Evolutionary conservation across 2,888 invertebrate genomes (phyloP).

Genomic region (Cyclophora albipunctata): DNA sequence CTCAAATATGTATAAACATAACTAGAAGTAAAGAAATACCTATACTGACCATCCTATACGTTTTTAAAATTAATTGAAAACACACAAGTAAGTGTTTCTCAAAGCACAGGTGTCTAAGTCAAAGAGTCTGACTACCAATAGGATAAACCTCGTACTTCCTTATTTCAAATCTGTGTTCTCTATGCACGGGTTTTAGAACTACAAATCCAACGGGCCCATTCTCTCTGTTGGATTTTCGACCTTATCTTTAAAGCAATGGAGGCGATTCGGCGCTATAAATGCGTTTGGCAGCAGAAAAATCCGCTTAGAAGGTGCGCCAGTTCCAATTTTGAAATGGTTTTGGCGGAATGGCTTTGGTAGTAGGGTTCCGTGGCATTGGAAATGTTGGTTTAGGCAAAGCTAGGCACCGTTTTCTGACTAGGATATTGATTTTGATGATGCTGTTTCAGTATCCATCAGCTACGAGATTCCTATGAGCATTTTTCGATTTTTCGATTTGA

Average conservation of each 20-base stretch:
- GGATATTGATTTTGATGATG: too few relatives aligned
- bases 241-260: conserved; percentile 16
- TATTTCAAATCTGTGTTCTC: conserved; percentile 59
- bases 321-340: conserved; percentile 65
- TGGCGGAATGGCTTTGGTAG: conserved; percentile 41
- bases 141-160: conserved; percentile 47
- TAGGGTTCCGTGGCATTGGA: conserved; percentile 15
- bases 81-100: neutral
- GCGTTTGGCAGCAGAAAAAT: conserved; percentile 39
- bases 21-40: too few relatives aligned
- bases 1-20: too few relatives aligned
- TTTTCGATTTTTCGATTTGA: too few relatives aligned
- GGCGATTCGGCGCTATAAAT: conserved; percentile 7
- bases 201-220: conserved; percentile 6
- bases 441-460: too few relatives aligned
- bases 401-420: too few relatives aligned
- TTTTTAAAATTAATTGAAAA: too few relatives aligned
- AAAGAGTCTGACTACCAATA: conserved; percentile 36
- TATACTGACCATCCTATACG: too few relatives aligned
- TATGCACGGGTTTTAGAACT: conserved; percentile 41
- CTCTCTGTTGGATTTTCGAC: conserved; percentile 15
- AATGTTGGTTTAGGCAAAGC: too few relatives aligned
- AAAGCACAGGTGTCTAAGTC: conserved; percentile 21
- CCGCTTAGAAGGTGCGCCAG: conserved; percentile 53
- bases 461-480: too few relatives aligned